phyloP scores from a whole-genome alignment of 1,140 invertebrate species.

The Lysiphlebus fabarum region DNA sequence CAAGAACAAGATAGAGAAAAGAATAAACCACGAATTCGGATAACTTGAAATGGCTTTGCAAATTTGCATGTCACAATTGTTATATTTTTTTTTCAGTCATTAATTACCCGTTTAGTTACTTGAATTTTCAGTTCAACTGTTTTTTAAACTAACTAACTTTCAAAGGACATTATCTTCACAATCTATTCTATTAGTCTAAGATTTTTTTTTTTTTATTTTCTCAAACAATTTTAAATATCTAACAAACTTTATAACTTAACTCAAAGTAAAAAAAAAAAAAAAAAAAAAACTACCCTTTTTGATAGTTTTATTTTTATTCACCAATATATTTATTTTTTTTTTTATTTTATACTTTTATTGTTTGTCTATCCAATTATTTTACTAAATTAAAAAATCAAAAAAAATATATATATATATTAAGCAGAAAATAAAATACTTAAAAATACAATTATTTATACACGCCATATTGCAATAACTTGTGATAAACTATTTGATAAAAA shows the following conservation, averaged over 20 bases:
- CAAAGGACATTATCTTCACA: no score
- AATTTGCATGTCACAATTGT: conserved; percentile 46
- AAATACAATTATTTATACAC: conserved; percentile 4
- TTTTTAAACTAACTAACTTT: no score
- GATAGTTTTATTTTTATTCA: no score
- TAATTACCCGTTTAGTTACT: conserved; percentile 40
- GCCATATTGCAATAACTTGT: conserved; percentile 6
- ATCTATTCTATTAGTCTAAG: neutral
- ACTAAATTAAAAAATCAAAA: no score
- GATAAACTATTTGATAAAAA: conserved; percentile 1
- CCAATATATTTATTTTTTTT: no score
- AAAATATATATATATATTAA: neutral
- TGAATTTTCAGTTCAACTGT: neutral
- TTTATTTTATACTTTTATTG: no score
- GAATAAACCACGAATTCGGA: conserved; percentile 24
- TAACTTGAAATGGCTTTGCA: conserved; percentile 52
- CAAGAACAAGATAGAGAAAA: conserved; percentile 24
- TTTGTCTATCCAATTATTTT: no score
- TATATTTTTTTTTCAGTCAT: conserved; percentile 20
- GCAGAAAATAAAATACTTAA: neutral
- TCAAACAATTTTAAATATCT: no score
- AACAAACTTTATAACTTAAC: no score
- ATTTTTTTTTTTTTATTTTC: neutral
- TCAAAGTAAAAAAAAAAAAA: no score
- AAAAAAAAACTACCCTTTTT: no score